Base-by-base conservation (phyloP, 2,888 invertebrate genomes). In the Ormyrus thymus region DNA sequence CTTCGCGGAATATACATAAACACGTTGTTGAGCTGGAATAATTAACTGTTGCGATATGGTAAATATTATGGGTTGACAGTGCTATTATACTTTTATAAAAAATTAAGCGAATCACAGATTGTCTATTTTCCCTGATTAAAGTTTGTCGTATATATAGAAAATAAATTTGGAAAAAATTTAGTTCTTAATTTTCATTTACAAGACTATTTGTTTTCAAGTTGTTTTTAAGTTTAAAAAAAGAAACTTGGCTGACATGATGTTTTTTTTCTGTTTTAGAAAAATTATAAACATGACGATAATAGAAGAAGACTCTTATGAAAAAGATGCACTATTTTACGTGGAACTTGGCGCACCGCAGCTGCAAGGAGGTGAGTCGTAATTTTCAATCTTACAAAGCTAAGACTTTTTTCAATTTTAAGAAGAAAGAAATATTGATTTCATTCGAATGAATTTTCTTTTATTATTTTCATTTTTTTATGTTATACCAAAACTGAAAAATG, bases 251-350 rank as follows among this genome's bases (percentile, higher is more conserved):
- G 29, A 29, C 4, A n/a, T 59, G 7, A 29, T 68, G 10, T 59
- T 45, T 29, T 70, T 85, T 85, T 83, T 85, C 91, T 91, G 89
- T 95, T 95, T 45, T 94, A 99, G 98, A 90, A 95, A 97, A 92
- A 92, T 92, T 87, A 96, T 99, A 87, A 92, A 94, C 69, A 92
- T 99, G 82, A 94, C 94, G 85, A 97, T 99, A 82, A 93, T 97
- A 83, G 98, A 99, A 91, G 98, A 98, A 89, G 98, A 99, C 91
- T 97, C 98, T 88, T 99, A 99, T 90, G 98, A 99, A 91, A 98
- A 99, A 90, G 97, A 97, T 88, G 97, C 98, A 51, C 92, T 95
- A 43, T 97, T 99, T 91, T 97, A 95, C 91, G 95, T 99, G 11
- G 96, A 97, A 89, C 92, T 99, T 46, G 97, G 96, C 8, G 95